These are phyloP conservation scores for Apus apus DNA, from an alignment of 2,113 vertebrate genomes.

Conservation along the genomic window DNA sequence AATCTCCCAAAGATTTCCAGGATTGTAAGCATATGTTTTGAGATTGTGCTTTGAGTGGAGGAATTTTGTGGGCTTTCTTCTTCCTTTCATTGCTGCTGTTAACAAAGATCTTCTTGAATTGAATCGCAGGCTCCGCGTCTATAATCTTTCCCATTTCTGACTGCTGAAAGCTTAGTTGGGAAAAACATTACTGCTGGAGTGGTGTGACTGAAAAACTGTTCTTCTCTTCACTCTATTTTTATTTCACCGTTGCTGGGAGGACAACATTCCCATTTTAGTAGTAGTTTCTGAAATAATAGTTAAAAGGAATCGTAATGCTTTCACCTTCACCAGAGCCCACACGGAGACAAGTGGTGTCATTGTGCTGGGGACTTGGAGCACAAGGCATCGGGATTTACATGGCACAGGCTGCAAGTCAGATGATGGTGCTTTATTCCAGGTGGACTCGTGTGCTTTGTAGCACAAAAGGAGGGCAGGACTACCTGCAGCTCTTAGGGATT, in stretches of 20 bases:
- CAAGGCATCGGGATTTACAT: background rate
- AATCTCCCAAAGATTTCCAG: constrained; percentile 36
- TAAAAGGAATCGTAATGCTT: background rate
- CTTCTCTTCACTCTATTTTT: background rate
- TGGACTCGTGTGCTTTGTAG: background rate
- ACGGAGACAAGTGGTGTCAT: background rate
- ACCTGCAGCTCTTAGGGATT: background rate
- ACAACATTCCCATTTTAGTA: background rate
- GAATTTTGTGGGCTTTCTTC: constrained; percentile 34
- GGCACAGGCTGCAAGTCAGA: background rate
- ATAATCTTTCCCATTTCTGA: constrained; percentile 3
- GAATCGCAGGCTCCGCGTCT: constrained; percentile 10
- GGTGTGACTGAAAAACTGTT: background rate
- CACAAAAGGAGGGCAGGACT: background rate
- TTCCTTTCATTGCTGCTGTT: background rate
- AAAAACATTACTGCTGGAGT: background rate
- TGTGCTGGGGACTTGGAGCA: background rate
- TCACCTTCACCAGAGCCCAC: background rate
- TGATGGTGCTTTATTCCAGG: background rate
- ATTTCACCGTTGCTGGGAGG: background rate
- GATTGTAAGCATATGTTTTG: constrained; percentile 32
- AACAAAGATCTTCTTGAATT: constrained; percentile 30
- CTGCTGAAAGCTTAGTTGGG: constrained; percentile 13
- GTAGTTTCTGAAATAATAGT: background rate
- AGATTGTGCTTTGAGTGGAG: constrained; percentile 35